Conservation (phyloP, 2,888 invertebrate species). For the Pristionchus japonicus region DNA sequence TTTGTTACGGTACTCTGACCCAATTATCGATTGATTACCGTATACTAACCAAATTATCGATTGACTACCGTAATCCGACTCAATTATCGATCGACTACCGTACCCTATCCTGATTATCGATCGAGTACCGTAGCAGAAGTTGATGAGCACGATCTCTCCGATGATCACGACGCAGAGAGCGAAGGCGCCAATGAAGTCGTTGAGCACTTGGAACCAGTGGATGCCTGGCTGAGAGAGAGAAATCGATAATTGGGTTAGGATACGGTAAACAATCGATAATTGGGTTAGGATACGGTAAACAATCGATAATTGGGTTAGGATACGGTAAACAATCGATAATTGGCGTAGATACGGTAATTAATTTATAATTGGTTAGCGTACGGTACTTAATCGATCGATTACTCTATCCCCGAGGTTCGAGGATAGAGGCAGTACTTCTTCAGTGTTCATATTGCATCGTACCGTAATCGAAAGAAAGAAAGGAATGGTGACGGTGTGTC, state of each 20-base stretch:
- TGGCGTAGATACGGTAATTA: no score
- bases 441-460: no score
- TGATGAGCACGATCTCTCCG: constrained; percentile 35
- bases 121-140: constrained; percentile 39
- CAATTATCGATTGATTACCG: no score
- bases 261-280: background rate
- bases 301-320: background rate
- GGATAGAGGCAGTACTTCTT: no score
- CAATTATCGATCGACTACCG: background rate
- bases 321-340: background rate
- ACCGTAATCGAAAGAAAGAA: no score
- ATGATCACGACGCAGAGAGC: constrained; percentile 31
- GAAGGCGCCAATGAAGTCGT: constrained; percentile 31
- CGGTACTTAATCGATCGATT: no score
- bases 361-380: no score
- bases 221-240: background rate
- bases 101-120: no score
- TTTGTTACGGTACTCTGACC: background rate
- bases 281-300: no score
- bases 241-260: background rate
- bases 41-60: background rate
- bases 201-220: constrained; percentile 43
- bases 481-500: no score
- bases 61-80: background rate
- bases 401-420: no score